A percentile compares a stretch with the other conserved stretches of the same genome.
Evolutionary conservation across 1,140 invertebrate genomes (phyloP).

Genomic region (Eriocheir sinensis): DNA sequence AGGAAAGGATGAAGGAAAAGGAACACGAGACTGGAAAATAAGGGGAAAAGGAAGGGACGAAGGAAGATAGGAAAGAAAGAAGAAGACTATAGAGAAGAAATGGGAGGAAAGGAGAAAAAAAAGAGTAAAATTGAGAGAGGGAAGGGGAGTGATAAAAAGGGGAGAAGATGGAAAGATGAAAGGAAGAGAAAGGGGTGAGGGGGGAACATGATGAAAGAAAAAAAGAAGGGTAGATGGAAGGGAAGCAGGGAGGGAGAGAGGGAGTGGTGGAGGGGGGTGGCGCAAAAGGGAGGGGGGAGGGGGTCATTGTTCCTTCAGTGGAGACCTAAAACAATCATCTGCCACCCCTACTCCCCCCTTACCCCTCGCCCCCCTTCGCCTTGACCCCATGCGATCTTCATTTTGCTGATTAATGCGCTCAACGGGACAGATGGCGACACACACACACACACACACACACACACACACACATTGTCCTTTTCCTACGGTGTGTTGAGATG

Average conservation of each 20-base stretch:
- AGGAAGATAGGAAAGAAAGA: too few relatives aligned
- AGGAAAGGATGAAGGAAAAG: background rate
- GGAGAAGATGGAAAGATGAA: too few relatives aligned
- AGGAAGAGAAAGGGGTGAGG: too few relatives aligned
- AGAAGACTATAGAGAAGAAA: background rate
- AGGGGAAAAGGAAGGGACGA: background rate
- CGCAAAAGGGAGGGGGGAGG: too few relatives aligned
- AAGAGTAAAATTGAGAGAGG: too few relatives aligned
- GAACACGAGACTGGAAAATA: background rate
- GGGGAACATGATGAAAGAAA: too few relatives aligned
- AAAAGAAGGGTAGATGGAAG: too few relatives aligned
- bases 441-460: constrained; percentile 22
- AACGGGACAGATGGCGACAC: background rate
- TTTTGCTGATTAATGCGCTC: background rate
- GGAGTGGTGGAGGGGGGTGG: too few relatives aligned
- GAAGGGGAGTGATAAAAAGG: too few relatives aligned
- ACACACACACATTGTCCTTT: constrained; percentile 23
- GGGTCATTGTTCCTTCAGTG: background rate
- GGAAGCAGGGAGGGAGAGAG: too few relatives aligned
- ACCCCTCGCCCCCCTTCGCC: background rate
- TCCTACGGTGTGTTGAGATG: too few relatives aligned
- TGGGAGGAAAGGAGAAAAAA: background rate
- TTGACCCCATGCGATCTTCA: background rate
- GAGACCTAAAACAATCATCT: too few relatives aligned
- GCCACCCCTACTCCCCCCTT: background rate